phyloP scores from a whole-genome alignment of 2,888 invertebrate genomes.

The Glaucopsyche alexis region DNA sequence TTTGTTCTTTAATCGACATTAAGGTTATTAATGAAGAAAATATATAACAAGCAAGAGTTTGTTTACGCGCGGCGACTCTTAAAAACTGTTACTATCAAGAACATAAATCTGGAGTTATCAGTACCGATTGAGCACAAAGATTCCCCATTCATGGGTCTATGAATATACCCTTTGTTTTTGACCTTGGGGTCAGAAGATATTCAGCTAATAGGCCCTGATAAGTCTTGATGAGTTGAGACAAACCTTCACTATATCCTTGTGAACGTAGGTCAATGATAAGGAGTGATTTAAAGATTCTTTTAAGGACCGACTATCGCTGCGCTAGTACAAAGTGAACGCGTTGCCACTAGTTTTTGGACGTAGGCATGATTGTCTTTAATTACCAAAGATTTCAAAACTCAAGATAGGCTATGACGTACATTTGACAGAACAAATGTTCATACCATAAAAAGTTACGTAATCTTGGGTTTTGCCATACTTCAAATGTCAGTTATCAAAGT shows the following conservation, averaged over 20 bases:
- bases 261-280: background rate
- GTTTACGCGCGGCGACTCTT: background rate
- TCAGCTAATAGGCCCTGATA: slow-evolving; percentile 42
- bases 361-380: background rate
- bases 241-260: slow-evolving; percentile 1
- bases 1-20: too few relatives aligned
- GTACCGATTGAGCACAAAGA: slow-evolving; percentile 63
- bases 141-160: slow-evolving; percentile 48
- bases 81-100: slow-evolving; percentile 47
- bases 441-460: too few relatives aligned
- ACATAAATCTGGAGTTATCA: slow-evolving; percentile 71
- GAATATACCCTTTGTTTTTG: slow-evolving; percentile 52
- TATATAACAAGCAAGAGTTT: background rate
- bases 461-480: too few relatives aligned
- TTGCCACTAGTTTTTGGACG: background rate
- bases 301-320: background rate
- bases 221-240: background rate
- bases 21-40: too few relatives aligned
- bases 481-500: too few relatives aligned
- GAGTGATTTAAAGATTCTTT: background rate
- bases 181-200: slow-evolving; percentile 60
- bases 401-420: too few relatives aligned
- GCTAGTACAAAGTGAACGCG: background rate
- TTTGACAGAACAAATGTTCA: too few relatives aligned
- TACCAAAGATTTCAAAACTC: too few relatives aligned